Conservation (phyloP, 2,888 invertebrate genomes). For the Thalpophila matura region DNA sequence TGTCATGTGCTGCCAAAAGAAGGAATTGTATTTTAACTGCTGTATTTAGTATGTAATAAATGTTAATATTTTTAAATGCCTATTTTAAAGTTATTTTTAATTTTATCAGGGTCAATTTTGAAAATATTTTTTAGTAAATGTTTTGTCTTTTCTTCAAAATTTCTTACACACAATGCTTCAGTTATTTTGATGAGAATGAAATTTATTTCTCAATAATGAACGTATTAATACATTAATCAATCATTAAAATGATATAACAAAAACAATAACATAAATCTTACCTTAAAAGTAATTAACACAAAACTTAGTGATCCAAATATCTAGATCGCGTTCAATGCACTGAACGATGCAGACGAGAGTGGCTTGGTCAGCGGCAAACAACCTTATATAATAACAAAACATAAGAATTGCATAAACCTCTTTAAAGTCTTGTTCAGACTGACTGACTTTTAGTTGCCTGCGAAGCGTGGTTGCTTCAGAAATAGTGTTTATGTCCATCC, state of each 20-base stretch:
- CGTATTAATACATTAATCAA: not conserved
- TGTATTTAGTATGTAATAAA: not conserved
- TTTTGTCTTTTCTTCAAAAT: not conserved
- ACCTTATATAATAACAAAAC: slow-evolving; percentile 89
- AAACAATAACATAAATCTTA: slow-evolving; percentile 63
- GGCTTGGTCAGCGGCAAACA: slow-evolving; percentile 75
- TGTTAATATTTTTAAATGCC: not conserved
- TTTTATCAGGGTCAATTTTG: not conserved
- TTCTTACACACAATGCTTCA: not conserved
- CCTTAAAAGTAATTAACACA: slow-evolving; percentile 64
- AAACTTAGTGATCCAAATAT: slow-evolving; percentile 60
- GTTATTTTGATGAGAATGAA: not conserved
- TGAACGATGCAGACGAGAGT: slow-evolving; percentile 80
- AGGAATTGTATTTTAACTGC: no score
- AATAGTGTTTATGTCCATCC: no score
- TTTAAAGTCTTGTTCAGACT: slow-evolving; percentile 57
- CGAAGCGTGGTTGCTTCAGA: not conserved
- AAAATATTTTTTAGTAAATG: not conserved
- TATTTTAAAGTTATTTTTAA: not conserved
- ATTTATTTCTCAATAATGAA: not conserved
- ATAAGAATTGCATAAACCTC: slow-evolving; percentile 89
- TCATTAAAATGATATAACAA: not conserved
- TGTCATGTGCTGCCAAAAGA: slow-evolving; percentile 1
- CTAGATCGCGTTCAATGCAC: slow-evolving; percentile 83
- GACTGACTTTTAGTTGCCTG: slow-evolving; percentile 22